Base-by-base conservation (phyloP, 2,888 invertebrate species). In the Lapara coniferarum region DNA sequence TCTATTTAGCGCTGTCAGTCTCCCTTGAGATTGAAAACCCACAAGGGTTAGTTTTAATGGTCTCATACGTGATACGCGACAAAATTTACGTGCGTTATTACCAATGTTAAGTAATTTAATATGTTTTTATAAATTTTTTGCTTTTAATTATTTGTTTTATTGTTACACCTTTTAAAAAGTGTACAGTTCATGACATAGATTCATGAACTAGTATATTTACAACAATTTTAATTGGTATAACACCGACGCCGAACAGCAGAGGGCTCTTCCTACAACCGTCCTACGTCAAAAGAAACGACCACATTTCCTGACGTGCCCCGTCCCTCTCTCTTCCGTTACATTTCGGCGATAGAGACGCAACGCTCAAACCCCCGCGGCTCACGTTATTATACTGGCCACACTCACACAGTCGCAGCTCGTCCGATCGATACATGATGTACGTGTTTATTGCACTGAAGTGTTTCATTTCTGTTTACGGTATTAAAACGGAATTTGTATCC, bases 371-470 rank as follows among this genome's bases (percentile, higher is more conserved):
- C 63, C 46, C 63, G 19, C 63, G 49, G 46, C 46, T 63, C 63
- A 63, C n/a, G 5, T 46, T 63, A 19, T 46, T 63, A 19, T 6
- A 25, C 25, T 63, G 63, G 63, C 19, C 19, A 2, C 8, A 63
- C 49, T 12, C 63, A 63, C 49, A 63, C 63, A 63, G 46, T 13
- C 63, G 46, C 46, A 46, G 6, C 46, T 19, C 49, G 19, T n/a
- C 59, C 59, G 63, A 63, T 63, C 63, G 63, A 63, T 63, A 63
- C 49, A 49, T 63, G 63, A 63, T 63, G 63, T 63, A 49, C 46
- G 63, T 63, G 63, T 63, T 63, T 63, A 63, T 63, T 63, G 63
- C 63, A 63, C 49, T 63, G 13, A 46, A 63, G 63, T 63, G 63
- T 63, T 63, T 63, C 63, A 63, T 49, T 63, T 49, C 63, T 63